Percentiles rank a stretch among this genome's conserved stretches.
phyloP scores from a whole-genome alignment of 1,140 invertebrate species.

The Pteromalus puparum region DNA sequence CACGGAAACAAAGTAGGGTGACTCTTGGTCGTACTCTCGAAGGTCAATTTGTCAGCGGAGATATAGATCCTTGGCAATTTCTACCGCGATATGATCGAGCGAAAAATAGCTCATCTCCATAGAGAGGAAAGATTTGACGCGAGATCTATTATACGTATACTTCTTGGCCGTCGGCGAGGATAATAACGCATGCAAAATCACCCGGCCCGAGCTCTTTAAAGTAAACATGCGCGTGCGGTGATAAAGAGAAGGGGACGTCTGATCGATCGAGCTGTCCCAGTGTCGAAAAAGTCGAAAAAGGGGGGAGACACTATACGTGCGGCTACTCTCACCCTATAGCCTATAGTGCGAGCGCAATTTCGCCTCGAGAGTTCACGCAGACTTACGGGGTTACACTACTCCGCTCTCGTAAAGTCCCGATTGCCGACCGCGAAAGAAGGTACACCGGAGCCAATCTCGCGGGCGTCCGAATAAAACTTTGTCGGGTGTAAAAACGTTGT shows the following conservation, averaged over 20 bases:
- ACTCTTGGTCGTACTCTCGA: background rate
- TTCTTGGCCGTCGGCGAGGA: background rate
- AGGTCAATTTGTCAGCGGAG: slow-evolving; percentile 9
- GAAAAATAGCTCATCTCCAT: slow-evolving; percentile 12
- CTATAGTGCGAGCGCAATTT: slow-evolving; percentile 28
- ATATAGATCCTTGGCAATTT: slow-evolving; percentile 19
- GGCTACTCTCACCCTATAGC: background rate
- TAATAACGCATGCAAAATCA: background rate
- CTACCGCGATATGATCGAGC: slow-evolving; percentile 10
- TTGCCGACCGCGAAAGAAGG: background rate
- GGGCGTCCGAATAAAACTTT: background rate
- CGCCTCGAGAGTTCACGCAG: slow-evolving; percentile 14
- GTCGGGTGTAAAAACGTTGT: too few relatives aligned
- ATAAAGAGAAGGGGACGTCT: background rate
- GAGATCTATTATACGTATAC: background rate
- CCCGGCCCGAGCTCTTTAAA: background rate
- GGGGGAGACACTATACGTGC: background rate
- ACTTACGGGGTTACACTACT: slow-evolving; percentile 20
- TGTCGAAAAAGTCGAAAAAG: slow-evolving; percentile 17
- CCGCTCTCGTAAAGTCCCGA: slow-evolving; percentile 8
- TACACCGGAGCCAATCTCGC: background rate
- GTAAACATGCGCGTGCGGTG: background rate
- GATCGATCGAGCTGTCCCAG: slow-evolving; percentile 43
- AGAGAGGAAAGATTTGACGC: slow-evolving; percentile 8
- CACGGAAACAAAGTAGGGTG: background rate